Evolutionary conservation across 2,113 vertebrate species (phyloP), one percentile per base, ranked within the genome.

Genomic region (Mohoua ochrocephala): DNA sequence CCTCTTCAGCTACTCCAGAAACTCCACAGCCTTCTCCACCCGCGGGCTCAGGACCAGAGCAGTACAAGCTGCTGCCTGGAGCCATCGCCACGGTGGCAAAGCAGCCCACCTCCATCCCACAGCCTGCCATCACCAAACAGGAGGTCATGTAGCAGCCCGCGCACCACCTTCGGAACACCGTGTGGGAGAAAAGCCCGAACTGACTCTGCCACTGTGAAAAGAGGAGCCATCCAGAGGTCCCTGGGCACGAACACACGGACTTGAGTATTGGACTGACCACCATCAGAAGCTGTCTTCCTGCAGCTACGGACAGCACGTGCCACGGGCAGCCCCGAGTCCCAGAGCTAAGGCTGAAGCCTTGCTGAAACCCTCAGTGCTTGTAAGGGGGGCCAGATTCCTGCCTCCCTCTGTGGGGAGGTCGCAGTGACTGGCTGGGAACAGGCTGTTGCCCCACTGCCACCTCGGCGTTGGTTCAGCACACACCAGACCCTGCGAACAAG

Each of bases 1-100:
- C 96, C 91, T 96, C 73, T 97, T 39, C 97, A 99, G 99, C 99
- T 96, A 99, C 99, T 97, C 99, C 99, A 75, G 99, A 99, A 98
- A 99, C 99, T 87, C 99, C 99, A 15, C 99, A 99, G 95, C 99
- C 99, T 26, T 99, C 99, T 73, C 99, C 99, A 3, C 99, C 99
- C 0, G 97, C 99, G 8, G 98, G 99, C 75, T 99, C 99, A 31
- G 98, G 99, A 73, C 98, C 99, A 74, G 99, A 99, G 96, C 99
- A 99, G 95, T 99, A 99, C 96, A 99, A 99, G 97, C 98, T 99
- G 93, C 97, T 99, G 91, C 99, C 98, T 1, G 99, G 99, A 68
- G 99, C 99, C 91, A 99, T 99, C 71, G 91, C 99, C 74, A 99
- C 99, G 0, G 98, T 99, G 39, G 98, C 99, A 73, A 99, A 99